Evolutionary conservation across 37 sponge, comb jelly and placozoan species (phyloP).

Genomic region (Aphrocallistes beatrix): DNA sequence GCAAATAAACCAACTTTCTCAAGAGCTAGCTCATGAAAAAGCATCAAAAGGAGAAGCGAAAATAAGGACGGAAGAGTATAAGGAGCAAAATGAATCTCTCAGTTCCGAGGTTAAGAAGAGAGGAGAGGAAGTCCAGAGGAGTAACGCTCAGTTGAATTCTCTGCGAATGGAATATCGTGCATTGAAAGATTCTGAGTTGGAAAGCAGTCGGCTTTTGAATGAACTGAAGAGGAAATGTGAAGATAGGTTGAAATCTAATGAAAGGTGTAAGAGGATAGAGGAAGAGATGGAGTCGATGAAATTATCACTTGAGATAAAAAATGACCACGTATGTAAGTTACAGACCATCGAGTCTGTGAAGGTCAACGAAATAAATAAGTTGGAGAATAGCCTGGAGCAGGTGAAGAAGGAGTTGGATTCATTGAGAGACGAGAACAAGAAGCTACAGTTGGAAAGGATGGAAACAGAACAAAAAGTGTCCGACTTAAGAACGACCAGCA

Average conservation of each 20-base stretch:
- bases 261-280: not conserved
- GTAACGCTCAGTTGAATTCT: not conserved
- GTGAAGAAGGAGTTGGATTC: not conserved
- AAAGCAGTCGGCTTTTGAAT: not conserved
- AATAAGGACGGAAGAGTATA: not conserved
- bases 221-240: not conserved
- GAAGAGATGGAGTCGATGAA: not conserved
- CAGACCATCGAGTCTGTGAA: not conserved
- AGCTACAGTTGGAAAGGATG: not conserved
- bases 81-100: not conserved
- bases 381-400: not conserved
- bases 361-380: not conserved
- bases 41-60: constrained; percentile 12
- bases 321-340: not conserved
- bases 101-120: not conserved
- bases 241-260: not conserved
- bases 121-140: not conserved
- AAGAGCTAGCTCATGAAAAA: not conserved
- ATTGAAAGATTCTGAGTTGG: not conserved
- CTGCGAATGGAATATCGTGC: not conserved
- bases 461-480: not conserved
- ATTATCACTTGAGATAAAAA: not conserved
- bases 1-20: not conserved
- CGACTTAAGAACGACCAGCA: not conserved
- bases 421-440: not conserved